These are phyloP conservation scores for Platyura marginata DNA, from an alignment of 1,140 invertebrate species.

Conservation along the genomic window DNA sequence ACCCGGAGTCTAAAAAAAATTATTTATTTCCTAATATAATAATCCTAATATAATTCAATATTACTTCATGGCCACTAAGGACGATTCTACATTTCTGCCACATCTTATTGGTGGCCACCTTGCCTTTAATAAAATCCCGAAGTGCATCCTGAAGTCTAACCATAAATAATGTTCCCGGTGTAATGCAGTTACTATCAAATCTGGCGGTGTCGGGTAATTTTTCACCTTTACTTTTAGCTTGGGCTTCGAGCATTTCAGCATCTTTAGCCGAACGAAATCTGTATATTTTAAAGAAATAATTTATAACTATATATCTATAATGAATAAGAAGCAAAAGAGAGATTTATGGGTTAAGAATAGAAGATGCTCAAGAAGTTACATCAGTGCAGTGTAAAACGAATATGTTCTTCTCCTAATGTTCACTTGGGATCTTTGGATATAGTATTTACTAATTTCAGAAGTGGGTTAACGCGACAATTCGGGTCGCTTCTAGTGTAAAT, in stretches of 20 bases:
- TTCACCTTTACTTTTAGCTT: constrained; percentile 60
- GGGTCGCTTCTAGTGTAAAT: too few species aligned
- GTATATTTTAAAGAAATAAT: too few species aligned
- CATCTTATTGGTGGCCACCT: constrained; percentile 63
- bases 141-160: constrained; percentile 66
- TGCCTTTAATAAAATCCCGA: constrained; percentile 71
- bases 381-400: too few species aligned
- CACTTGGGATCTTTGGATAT: too few species aligned
- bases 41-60: neutral
- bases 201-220: constrained; percentile 47
- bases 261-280: constrained; percentile 79
- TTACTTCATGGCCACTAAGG: constrained; percentile 67
- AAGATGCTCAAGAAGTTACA: constrained; percentile 2
- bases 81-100: constrained; percentile 71
- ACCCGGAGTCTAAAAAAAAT: constrained; percentile 55
- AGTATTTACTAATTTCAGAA: too few species aligned
- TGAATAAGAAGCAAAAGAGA: too few species aligned
- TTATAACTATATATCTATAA: too few species aligned
- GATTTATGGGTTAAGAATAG: neutral
- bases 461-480: too few species aligned
- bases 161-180: constrained; percentile 88
- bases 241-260: constrained; percentile 54
- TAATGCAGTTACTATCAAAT: constrained; percentile 95
- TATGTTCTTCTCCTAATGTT: too few species aligned
- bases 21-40: neutral